Evolutionary conservation across 1,140 invertebrate species (phyloP), one percentile per base, ranked within the genome.

Genomic region (Lutraria rhynchaena): DNA sequence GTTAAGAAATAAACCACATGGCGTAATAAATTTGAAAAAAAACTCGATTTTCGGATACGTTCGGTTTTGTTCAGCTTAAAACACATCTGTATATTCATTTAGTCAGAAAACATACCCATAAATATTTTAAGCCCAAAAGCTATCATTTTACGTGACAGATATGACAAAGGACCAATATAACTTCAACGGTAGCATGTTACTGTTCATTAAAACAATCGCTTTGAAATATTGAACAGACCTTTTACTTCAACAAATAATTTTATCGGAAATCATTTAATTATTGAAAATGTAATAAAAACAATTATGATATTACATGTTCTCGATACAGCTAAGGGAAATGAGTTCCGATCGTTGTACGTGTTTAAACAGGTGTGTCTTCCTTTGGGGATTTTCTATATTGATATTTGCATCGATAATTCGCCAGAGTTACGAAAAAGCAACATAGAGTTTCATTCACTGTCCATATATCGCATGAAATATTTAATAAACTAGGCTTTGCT

Each of bases 311-410:
- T 49, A 22, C 44, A 67, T 49, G 37, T 63, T 67, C 22, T 31
- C 44, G 44, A 19, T 46, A 67, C 31, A 46, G 63, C 35, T 17
- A 27, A 17, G 13, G 44, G 24, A 46, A 19, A 67, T 41, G 37
- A 41, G 37, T 41, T 41, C 15, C 5, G 15, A 41, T 5, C 37
- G 15, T 41, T 7, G 41, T 17, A 37, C 24, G 4, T 67, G 63
- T 67, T 67, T 67, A 31, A 67, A 67, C 63, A 67, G 63, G 63
- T 67, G 63, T 41, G 44, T 13, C 44, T 67, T 67, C 63, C 63
- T 67, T 19, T 27, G 63, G 63, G 63, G 44, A 46, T 31, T 27
- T 19, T 27, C 24, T 4, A 67, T 67, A 67, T 67, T 67, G 63
- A 67, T 49, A 41, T 49, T 46, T 67, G 24, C 63, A n/a, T 67